phyloP scores from a whole-genome alignment of 2,888 invertebrate species.

The Drosophila paranaensis region DNA sequence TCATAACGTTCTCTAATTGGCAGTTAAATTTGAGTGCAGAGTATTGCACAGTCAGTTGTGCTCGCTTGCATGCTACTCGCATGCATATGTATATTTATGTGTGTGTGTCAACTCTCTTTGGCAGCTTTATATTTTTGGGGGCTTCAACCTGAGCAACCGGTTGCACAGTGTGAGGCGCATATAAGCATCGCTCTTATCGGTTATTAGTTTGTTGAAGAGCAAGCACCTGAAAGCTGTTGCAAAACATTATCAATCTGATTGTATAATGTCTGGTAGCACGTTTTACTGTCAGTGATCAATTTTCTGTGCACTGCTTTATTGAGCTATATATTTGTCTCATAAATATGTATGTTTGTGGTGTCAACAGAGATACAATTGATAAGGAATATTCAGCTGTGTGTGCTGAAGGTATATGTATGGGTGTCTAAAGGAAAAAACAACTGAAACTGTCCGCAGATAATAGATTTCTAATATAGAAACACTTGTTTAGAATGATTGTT shows the following conservation, averaged over 20 bases:
- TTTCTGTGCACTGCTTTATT: not conserved
- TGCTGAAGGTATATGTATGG: not conserved
- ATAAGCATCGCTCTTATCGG: slow-evolving; percentile 7
- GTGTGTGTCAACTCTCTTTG: not conserved
- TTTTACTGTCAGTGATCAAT: slow-evolving; percentile 1
- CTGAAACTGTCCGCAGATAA: not conserved
- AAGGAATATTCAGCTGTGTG: not conserved
- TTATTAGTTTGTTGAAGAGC: not conserved
- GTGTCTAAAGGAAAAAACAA: not conserved
- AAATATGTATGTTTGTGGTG: not conserved
- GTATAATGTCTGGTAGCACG: not conserved
- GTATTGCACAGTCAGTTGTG: not conserved
- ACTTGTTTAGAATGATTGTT: not conserved
- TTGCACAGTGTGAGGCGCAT: slow-evolving; percentile 3
- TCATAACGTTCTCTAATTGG: not conserved
- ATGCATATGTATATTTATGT: not conserved
- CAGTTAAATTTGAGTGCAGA: not conserved
- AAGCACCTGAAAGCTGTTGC: not conserved
- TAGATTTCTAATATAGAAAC: not conserved
- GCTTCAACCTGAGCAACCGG: slow-evolving; percentile 15
- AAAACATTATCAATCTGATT: not conserved
- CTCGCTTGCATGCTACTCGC: not conserved
- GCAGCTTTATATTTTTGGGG: not conserved
- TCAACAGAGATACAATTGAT: not conserved
- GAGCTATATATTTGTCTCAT: not conserved